phyloP scores from a whole-genome alignment of 2,113 vertebrate genomes.

The Phyllostomus discolor region DNA sequence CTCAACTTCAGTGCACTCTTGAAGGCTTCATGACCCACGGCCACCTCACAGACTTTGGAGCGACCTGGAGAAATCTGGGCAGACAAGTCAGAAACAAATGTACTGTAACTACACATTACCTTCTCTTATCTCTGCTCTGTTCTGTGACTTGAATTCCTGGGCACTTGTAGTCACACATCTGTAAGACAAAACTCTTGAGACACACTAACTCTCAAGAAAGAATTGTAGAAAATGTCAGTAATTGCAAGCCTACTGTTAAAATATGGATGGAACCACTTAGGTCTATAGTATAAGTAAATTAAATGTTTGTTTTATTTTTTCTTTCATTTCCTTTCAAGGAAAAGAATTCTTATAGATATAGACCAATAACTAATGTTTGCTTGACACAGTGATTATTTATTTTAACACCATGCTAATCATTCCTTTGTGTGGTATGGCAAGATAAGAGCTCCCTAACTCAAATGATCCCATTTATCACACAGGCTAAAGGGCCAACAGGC shows the following conservation, averaged over 20 bases:
- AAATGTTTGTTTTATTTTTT: not conserved
- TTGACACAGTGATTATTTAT: not conserved
- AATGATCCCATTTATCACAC: not conserved
- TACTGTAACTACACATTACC: constrained; percentile 63
- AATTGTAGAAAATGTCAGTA: not conserved
- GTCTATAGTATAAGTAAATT: not conserved
- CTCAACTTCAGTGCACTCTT: not conserved
- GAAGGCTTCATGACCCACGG: not conserved
- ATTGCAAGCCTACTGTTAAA: not conserved
- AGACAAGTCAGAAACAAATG: not conserved
- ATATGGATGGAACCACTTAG: not conserved
- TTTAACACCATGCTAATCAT: not conserved
- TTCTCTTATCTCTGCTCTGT: constrained; percentile 60
- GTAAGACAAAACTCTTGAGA: constrained; percentile 53
- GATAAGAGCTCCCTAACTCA: not conserved
- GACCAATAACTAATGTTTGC: not conserved
- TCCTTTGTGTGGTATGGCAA: not conserved
- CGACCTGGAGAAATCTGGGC: not conserved
- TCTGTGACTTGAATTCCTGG: constrained; percentile 46
- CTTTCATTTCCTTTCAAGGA: not conserved
- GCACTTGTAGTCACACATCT: constrained; percentile 58
- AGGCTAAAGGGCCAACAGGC: not conserved
- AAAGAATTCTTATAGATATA: not conserved
- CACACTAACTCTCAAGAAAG: constrained; percentile 14
- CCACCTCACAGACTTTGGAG: not conserved